Percentiles rank a stretch among this genome's conserved stretches.
These are phyloP conservation scores for Streptopelia turtur DNA, from an alignment of 2,797 vertebrate species.

Conservation along the genomic window DNA sequence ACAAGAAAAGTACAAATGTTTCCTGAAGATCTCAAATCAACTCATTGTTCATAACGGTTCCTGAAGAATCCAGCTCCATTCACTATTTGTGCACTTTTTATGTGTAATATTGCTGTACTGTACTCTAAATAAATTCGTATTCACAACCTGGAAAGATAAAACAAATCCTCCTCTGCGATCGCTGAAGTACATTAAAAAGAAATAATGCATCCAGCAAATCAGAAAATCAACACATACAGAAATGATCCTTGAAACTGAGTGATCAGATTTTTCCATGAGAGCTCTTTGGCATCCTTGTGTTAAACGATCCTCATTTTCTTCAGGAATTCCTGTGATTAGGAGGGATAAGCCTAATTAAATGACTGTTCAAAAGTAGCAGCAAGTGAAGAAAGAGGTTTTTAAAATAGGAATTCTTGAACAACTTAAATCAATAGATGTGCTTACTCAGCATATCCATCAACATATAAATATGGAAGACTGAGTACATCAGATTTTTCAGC, in stretches of 20 bases:
- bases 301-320: not conserved
- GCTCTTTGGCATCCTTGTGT: not conserved
- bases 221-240: not conserved
- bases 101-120: not conserved
- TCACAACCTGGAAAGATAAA: not conserved
- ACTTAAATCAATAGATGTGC: constrained; percentile 11
- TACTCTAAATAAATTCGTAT: not conserved
- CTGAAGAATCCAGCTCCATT: not conserved
- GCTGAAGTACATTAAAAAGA: not conserved
- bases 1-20: not conserved
- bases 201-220: not conserved
- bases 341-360: not conserved
- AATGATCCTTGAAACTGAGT: not conserved
- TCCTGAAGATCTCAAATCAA: not conserved
- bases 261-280: not conserved
- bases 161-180: not conserved
- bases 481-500: constrained; percentile 45
- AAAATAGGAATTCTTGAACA: constrained; percentile 4
- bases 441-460: constrained; percentile 43
- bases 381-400: constrained; percentile 7
- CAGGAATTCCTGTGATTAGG: constrained; percentile 1
- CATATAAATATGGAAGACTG: constrained; percentile 11
- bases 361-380: not conserved
- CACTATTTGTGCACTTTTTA: not conserved
- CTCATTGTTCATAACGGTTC: not conserved